phyloP scores from a whole-genome alignment of 2,888 invertebrate genomes.

The Steinernema scapterisci region DNA sequence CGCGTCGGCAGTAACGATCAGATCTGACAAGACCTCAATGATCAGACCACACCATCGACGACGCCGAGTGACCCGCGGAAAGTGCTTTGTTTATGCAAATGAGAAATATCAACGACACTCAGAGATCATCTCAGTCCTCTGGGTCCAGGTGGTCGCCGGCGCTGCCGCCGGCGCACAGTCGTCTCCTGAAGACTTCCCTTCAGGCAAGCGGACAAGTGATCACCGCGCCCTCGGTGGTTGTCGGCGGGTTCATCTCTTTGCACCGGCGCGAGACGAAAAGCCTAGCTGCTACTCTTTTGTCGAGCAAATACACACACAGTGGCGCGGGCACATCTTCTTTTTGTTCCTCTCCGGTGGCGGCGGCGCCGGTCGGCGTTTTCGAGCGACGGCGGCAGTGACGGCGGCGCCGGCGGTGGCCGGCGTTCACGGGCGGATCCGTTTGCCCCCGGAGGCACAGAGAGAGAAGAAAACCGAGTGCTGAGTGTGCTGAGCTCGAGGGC shows the following conservation, averaged over 20 bases:
- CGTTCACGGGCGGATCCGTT: constrained; percentile 14
- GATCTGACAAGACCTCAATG: too few species aligned
- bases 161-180: too few species aligned
- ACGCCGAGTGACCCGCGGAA: background rate
- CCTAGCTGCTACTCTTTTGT: background rate
- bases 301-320: background rate
- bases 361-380: background rate
- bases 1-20: too few species aligned
- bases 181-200: too few species aligned
- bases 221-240: too few species aligned
- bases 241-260: too few species aligned
- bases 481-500: background rate
- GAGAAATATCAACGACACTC: background rate
- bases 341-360: background rate
- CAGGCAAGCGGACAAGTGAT: too few species aligned
- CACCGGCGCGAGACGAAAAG: too few species aligned
- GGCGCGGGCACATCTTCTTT: background rate
- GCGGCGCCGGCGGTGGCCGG: background rate
- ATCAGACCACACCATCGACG: too few species aligned
- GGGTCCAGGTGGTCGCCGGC: background rate
- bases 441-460: constrained; percentile 2
- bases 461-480: background rate
- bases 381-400: background rate
- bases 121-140: constrained; percentile 19
- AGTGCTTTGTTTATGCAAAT: background rate